Conservation (phyloP, 2,888 invertebrate species). For the Caenorhabditis plicata region DNA sequence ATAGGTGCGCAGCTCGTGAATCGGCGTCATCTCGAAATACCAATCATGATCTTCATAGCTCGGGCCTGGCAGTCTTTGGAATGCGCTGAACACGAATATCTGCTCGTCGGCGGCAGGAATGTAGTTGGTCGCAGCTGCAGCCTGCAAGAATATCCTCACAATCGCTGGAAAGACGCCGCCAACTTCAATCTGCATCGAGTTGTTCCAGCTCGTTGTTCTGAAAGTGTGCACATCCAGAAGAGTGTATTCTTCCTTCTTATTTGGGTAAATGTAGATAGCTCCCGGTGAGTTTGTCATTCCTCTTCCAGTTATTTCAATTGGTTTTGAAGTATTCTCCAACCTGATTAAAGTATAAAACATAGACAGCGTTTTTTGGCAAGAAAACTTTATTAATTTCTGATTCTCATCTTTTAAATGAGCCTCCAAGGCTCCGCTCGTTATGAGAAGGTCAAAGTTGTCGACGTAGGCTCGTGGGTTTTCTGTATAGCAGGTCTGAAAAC, state of each 20-base stretch:
- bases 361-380: not conserved
- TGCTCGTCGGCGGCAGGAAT: conserved; percentile 11
- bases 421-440: conserved; percentile 46
- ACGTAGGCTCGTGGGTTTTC: conserved; percentile 47
- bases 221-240: conserved; percentile 49
- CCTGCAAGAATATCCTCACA: no score
- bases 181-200: conserved; percentile 40
- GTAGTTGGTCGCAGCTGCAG: conserved; percentile 23
- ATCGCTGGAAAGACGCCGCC: no score
- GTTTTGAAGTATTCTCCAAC: conserved; percentile 8
- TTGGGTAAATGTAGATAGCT: conserved; percentile 12
- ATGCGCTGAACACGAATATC: conserved; percentile 38
- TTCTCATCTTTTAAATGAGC: conserved; percentile 36
- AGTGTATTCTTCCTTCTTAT: conserved; percentile 21
- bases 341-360: conserved; percentile 4
- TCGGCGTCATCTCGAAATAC: conserved; percentile 13
- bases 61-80: conserved; percentile 49
- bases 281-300: conserved; percentile 10
- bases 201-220: conserved; percentile 48
- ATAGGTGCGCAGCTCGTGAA: conserved; percentile 13
- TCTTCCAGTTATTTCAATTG: conserved; percentile 12
- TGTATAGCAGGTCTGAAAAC: conserved; percentile 23
- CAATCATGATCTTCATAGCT: conserved; percentile 29
- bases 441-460: conserved; percentile 42
- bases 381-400: conserved; percentile 28